Conservation (phyloP, 2,797 vertebrate species). For the Manis crassicaudata region DNA sequence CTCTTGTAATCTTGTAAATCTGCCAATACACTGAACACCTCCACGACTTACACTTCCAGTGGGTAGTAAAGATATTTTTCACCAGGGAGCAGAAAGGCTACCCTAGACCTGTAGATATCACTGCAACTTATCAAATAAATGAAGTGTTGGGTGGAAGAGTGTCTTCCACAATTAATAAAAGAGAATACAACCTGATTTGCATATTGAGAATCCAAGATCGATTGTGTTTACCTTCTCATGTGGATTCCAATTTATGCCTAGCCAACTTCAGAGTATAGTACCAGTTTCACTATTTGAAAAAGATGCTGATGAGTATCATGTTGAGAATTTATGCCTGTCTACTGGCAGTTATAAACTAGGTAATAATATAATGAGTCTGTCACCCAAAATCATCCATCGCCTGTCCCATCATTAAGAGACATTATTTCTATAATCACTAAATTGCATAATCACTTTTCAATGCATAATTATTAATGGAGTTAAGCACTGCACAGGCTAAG, state of each 20-base stretch:
- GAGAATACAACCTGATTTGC: background rate
- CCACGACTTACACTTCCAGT: background rate
- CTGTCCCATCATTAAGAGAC: constrained; percentile 37
- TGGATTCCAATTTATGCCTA: background rate
- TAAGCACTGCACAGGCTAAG: background rate
- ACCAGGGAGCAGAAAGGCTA: background rate
- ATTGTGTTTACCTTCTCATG: background rate
- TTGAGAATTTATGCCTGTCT: constrained; percentile 27
- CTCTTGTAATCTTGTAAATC: background rate
- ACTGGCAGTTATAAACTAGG: background rate
- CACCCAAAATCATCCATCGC: constrained; percentile 47
- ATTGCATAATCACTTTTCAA: constrained; percentile 51
- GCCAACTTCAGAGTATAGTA: background rate
- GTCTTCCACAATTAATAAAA: background rate
- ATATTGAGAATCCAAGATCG: background rate
- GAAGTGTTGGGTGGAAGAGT: background rate
- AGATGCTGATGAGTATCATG: background rate
- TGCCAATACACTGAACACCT: background rate
- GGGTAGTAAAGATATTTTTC: background rate
- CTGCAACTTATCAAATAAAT: background rate
- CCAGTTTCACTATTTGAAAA: background rate
- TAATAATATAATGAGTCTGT: constrained; percentile 35
- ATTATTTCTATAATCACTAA: constrained; percentile 55
- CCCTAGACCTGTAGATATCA: background rate
- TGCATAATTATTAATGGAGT: constrained; percentile 39